Evolutionary conservation across 2,113 vertebrate species (phyloP), one percentile per base, ranked within the genome.

Genomic region (Chauna torquata): DNA sequence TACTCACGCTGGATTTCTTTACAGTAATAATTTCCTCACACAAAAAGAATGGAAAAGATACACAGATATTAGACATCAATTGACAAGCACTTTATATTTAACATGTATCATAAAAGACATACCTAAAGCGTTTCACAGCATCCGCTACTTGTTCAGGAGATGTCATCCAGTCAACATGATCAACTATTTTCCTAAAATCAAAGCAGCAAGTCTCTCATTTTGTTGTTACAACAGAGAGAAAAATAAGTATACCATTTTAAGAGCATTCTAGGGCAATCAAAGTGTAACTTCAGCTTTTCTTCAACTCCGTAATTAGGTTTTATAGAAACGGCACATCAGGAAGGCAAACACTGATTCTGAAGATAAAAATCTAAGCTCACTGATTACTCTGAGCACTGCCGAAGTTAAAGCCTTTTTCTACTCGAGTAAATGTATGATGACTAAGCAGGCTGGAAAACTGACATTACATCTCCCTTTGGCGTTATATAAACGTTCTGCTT

Each of bases 111-210:
- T 14, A 74, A 38, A 82, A 85, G 64, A 89, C 61, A 94, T 98
- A 99, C 99, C 99, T 99, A 98, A 99, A 99, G 94, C 99, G 99
- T 95, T 99, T 99, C 86, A 99, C 99, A 3, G 99, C 99, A 96
- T 99, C 99, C 32, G 99, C 99, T 81, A 99, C 99, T 98, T 99
- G 99, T 65, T 99, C 99, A 4, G 99, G 99, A 68, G 99, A 99
- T 0, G 99, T 99, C 99, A 99, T 98, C 98, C 98, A 99, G 94
- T 99, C 99, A 94, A 99, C 99, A 72, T 99, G 99, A 97, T 99
- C 99, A 89, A 99, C 99, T 74, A 99, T 99, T 99, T 99, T 99
- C 97, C 99, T 99, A 95, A 80, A 97, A 90, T 36, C 94, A 97
- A 90, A 92, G 42, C 38, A 75, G 70, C 12, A 93, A 64, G 20